These are phyloP conservation scores for Propsilocerus akamusi DNA, from an alignment of 1,140 invertebrate species.

Conservation along the genomic window DNA sequence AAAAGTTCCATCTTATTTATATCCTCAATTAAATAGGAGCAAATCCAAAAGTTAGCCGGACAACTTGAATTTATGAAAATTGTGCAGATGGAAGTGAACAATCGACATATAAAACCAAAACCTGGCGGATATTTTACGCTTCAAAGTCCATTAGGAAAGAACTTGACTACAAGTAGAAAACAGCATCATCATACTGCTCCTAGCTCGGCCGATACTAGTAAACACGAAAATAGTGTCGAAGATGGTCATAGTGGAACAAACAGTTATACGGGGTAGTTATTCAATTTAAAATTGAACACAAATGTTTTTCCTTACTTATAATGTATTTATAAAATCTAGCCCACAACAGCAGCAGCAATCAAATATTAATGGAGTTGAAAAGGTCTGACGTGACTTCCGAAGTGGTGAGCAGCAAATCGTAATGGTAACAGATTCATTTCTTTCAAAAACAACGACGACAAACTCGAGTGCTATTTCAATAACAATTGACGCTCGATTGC, in stretches of 20 bases:
- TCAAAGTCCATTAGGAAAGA: slow-evolving; percentile 23
- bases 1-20: background rate
- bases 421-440: background rate
- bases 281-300: no score
- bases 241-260: slow-evolving; percentile 8
- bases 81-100: slow-evolving; percentile 81
- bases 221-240: slow-evolving; percentile 7
- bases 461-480: background rate
- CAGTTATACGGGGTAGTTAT: slow-evolving; percentile 8
- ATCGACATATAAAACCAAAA: slow-evolving; percentile 68
- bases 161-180: slow-evolving; percentile 10
- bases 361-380: slow-evolving; percentile 20
- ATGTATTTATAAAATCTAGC: background rate
- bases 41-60: slow-evolving; percentile 74
- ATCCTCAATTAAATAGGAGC: slow-evolving; percentile 38
- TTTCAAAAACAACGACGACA: background rate
- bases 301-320: background rate
- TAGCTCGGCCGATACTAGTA: background rate
- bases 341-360: slow-evolving; percentile 10
- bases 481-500: background rate
- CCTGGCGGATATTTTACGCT: slow-evolving; percentile 57
- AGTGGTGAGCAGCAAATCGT: slow-evolving; percentile 15
- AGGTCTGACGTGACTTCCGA: slow-evolving; percentile 24
- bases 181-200: slow-evolving; percentile 3
- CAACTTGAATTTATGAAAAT: slow-evolving; percentile 88